Evolutionary conservation across 2,888 invertebrate species (phyloP), one percentile per base, ranked within the genome.

Genomic region (Bursaphelenchus okinawaensis): DNA sequence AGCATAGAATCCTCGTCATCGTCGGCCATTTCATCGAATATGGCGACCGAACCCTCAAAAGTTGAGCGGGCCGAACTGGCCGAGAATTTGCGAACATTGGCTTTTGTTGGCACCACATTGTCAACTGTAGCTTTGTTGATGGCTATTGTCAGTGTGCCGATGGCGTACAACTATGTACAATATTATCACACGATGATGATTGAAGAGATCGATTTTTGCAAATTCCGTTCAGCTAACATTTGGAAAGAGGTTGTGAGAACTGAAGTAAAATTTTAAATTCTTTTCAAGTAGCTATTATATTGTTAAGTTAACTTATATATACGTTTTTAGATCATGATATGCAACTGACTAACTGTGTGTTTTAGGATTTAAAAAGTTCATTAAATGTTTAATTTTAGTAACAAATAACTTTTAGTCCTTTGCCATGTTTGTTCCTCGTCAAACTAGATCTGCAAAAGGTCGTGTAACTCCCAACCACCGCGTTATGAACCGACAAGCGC

Each of bases 141-240:
- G 3, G 75, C 73, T 66, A 71, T 75, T 19, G 59, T 78, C 24
- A 63, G 69, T 29, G 70, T 77, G 51, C 78, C 78, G n/a, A 64
- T 77, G 61, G 69, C 75, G 20, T 78, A 77, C 69, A 75, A 75
- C 56, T 72, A 77, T 67, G 74, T 78, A 68, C 78, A 78, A 67
- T 75, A 72, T 52, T 71, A 77, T 65, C 78, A 78, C 63, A 70
- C 75, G 26, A 63, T 70, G 52, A 73, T 78, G 74, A 66, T 72
- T 55, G 74, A 75, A 50, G 74, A 78, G 68, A 70, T 77, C 31
- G 76, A 76, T 51, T 77, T 75, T 63, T 77, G 77, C 69, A 73
- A 74, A 63, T 68, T 67, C 16, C 63, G 75, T 58, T 71, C 73
- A 40, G 70, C 69, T 64, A 60, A 72, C 29, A 70, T 77, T 60